Base-by-base conservation (phyloP, 2,888 invertebrate genomes). In the Onchidella celtica region DNA sequence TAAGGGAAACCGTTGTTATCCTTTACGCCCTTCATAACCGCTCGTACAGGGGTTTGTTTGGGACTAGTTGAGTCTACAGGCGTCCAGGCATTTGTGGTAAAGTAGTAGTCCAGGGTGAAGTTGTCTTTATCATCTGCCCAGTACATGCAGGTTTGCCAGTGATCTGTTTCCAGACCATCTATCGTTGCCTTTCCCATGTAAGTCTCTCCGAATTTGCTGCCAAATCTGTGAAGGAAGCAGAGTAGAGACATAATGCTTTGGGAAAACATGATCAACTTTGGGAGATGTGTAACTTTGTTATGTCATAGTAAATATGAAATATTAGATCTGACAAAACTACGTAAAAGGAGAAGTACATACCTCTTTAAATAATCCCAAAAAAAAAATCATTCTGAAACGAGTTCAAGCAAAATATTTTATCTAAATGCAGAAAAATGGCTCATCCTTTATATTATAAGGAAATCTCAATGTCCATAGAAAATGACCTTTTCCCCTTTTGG, bases 21-120 rank as follows among this genome's bases (percentile, higher is more conserved):
- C 24, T 32, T 66, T n/a, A 14, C 4, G 9, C 66, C 77, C 66
- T 36, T 38, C 3, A 79, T 21, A 17, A 36, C 47, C 3, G 63
- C 59, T n/a, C 63, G 2, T 6, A 69, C 27, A 57, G 69, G 68
- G 27, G 61, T 69, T 21, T 61, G 59, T 32, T 21, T 70, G 9
- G 74, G 74, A 11, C 59, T 27, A 14, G n/a, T 55, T 17, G 55
- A 11, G 38, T 63, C 55, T 4, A 40, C 47, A 68, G 55, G 59
- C 14, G 57, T n/a, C 34, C 21, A 63, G n/a, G 65, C 66, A 61
- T 75, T 83, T 85, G 86, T 81, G n/a, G 88, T 84, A 73, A 90
- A 89, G 65, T 88, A 90, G 66, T 88, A 90, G 81, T 89, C 88
- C 17, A 89, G 68, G 0, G 83, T 87, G 66, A 89, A 88, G 0